These are phyloP conservation scores for human DNA, from an alignment of 2,113 vertebrate genomes.

Conservation along the genomic window GRCh38 chr20:44222001-44222500, in stretches of 20 bases:
- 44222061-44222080: background rate
- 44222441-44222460: background rate
- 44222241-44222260: too few relatives aligned
- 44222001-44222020: background rate
- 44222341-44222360: background rate
- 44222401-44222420: background rate
- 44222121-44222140: too few relatives aligned
- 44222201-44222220: too few relatives aligned
- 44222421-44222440: background rate
- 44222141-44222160: too few relatives aligned
- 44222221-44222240: too few relatives aligned
- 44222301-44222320: too few relatives aligned
- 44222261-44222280: too few relatives aligned
- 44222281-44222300: too few relatives aligned
- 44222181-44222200: too few relatives aligned
- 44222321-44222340: too few relatives aligned
- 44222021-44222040: background rate
- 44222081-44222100: background rate
- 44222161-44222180: too few relatives aligned
- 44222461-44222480: background rate
- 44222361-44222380: background rate
- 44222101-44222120: background rate
- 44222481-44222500: background rate
- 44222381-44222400: rapidly evolving
- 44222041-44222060: background rate